phyloP scores from a whole-genome alignment of 2,888 invertebrate genomes.

The Dromius quadrimaculatus region DNA sequence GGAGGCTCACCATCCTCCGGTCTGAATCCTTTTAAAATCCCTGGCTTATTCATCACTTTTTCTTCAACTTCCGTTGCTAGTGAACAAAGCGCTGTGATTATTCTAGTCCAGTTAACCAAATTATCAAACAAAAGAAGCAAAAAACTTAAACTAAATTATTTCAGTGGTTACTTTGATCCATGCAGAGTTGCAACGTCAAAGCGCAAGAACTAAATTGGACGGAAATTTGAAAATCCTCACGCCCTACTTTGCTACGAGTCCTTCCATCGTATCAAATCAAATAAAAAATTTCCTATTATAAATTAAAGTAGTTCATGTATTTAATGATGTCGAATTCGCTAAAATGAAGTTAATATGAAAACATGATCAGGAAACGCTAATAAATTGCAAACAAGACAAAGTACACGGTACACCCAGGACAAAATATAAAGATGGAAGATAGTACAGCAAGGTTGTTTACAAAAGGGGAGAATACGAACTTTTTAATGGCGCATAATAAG shows the following conservation, averaged over 20 bases:
- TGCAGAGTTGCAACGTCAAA: constrained; percentile 7
- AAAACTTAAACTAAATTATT: constrained; percentile 21
- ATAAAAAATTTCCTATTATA: no score
- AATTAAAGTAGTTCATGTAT: no score
- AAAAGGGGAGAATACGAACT: constrained; percentile 28
- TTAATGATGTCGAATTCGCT: no score
- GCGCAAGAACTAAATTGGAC: constrained; percentile 62
- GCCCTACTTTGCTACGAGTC: no score
- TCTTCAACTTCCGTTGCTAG: background rate
- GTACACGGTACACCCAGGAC: no score
- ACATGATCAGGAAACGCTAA: constrained; percentile 24
- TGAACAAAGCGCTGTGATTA: constrained; percentile 4
- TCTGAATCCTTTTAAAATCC: no score
- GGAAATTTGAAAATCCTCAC: constrained; percentile 60
- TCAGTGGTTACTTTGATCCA: constrained; percentile 26
- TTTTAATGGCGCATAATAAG: constrained; percentile 46
- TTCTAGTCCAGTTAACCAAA: constrained; percentile 7
- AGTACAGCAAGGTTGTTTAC: background rate
- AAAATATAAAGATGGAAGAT: constrained; percentile 11
- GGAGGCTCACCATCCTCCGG: no score
- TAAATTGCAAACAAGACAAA: no score
- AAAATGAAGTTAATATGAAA: no score
- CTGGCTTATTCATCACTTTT: no score
- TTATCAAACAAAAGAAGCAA: constrained; percentile 11
- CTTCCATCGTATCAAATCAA: no score